Conservation (phyloP, 2,113 vertebrate species). For the Ornithorhynchus anatinus region DNA sequence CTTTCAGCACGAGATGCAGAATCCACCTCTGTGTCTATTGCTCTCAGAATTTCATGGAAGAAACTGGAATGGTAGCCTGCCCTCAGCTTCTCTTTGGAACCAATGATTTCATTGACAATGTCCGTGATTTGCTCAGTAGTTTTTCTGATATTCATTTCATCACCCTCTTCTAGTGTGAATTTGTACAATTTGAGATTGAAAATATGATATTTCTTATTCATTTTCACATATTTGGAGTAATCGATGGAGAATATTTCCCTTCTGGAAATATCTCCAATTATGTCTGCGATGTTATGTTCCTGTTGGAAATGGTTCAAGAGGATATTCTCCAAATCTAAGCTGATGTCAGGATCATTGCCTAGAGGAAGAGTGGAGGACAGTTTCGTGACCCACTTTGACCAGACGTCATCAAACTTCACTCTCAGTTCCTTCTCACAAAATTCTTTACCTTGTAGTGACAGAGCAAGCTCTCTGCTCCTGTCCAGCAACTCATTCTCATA, state of each 20-base stretch:
- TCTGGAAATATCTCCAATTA: background rate
- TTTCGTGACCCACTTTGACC: slow-evolving; percentile 49
- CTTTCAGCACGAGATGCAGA: slow-evolving; percentile 16
- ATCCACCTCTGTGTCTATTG: slow-evolving; percentile 3
- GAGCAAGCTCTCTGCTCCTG: slow-evolving; percentile 44
- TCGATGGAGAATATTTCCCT: slow-evolving; percentile 8
- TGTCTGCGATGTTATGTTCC: background rate
- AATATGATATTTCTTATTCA: accelerated
- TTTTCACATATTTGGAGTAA: background rate
- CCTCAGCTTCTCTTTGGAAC: background rate
- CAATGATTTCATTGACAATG: slow-evolving; percentile 16
- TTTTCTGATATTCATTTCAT: background rate
- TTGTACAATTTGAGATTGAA: accelerated
- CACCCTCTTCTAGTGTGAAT: background rate
- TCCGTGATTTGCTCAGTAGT: background rate
- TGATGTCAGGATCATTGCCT: slow-evolving; percentile 11
- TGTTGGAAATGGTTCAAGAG: slow-evolving; percentile 35
- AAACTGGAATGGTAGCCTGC: slow-evolving; percentile 41
- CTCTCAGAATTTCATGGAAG: slow-evolving; percentile 47
- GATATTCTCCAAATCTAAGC: slow-evolving; percentile 30
- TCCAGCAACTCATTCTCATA: slow-evolving; percentile 55
- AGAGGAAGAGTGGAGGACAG: background rate
- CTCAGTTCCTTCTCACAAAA: slow-evolving; percentile 40
- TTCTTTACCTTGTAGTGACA: slow-evolving; percentile 28
- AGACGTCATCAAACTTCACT: slow-evolving; percentile 51